Percentiles rank a stretch among this genome's conserved stretches.
These are phyloP conservation scores for Drosophila parvula DNA, from an alignment of 1,140 invertebrate genomes.

Conservation along the genomic window DNA sequence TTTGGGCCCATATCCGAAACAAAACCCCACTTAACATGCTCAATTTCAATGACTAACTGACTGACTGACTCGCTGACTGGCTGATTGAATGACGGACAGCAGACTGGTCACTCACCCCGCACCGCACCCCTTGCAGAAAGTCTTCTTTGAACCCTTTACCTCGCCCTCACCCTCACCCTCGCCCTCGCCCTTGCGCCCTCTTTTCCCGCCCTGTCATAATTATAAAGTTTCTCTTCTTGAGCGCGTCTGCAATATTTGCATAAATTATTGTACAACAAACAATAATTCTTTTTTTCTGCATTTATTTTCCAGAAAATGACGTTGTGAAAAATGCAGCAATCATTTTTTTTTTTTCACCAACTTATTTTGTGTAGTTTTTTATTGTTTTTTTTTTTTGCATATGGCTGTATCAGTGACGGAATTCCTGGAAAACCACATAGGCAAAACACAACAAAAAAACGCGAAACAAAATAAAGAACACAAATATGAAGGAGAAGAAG, in stretches of 20 bases:
- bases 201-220: constrained; percentile 16
- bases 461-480: constrained; percentile 19
- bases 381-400: constrained; percentile 27
- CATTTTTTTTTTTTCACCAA: constrained; percentile 53
- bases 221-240: constrained; percentile 53
- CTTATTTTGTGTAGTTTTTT: constrained; percentile 39
- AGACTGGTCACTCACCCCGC: constrained; percentile 35
- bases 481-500: constrained; percentile 28
- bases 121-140: neutral
- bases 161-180: neutral
- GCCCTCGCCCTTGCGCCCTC: neutral
- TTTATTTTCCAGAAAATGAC: constrained; percentile 77
- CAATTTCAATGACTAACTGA: constrained; percentile 22
- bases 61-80: constrained; percentile 17
- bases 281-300: constrained; percentile 57
- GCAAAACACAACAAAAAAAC: constrained; percentile 41
- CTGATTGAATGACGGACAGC: constrained; percentile 38
- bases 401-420: constrained; percentile 72
- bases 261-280: constrained; percentile 78
- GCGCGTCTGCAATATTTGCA: constrained; percentile 79
- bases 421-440: constrained; percentile 80
- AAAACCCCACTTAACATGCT: constrained; percentile 18
- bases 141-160: too few species aligned
- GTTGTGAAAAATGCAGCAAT: constrained; percentile 78
- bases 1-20: neutral